Conservation (phyloP, 2,113 vertebrate species). For the Malurus cyaneus region DNA sequence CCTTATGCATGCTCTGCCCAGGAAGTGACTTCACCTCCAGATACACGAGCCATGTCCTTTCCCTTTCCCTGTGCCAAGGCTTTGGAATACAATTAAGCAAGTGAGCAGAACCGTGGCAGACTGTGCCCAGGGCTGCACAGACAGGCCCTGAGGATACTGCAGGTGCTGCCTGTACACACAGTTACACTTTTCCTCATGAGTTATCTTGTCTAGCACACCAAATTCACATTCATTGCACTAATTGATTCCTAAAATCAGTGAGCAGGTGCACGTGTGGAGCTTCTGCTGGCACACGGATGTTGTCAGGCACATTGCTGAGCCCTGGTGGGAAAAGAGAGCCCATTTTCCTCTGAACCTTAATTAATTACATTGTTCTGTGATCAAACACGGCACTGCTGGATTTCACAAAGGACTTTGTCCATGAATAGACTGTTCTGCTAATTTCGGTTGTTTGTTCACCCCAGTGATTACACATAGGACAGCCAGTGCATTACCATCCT, state of each 20-base stretch:
- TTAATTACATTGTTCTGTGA: background rate
- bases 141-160: background rate
- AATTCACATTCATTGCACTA: background rate
- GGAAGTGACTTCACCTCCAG: background rate
- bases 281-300: background rate
- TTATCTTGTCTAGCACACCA: background rate
- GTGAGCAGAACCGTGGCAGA: fast-evolving
- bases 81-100: background rate
- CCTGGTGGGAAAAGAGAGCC: background rate
- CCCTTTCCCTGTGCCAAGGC: background rate
- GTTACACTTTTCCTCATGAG: fast-evolving
- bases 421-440: background rate
- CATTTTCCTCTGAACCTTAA: background rate
- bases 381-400: background rate
- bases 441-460: background rate
- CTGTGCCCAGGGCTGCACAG: background rate
- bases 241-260: background rate
- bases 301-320: background rate
- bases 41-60: background rate
- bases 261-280: background rate
- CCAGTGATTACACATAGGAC: background rate
- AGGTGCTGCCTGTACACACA: background rate
- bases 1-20: background rate
- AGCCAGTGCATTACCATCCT: background rate
- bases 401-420: background rate